Evolutionary conservation across 2,797 vertebrate genomes (phyloP), one percentile per base, ranked within the genome.

Genomic region (Polyboroides typus): DNA sequence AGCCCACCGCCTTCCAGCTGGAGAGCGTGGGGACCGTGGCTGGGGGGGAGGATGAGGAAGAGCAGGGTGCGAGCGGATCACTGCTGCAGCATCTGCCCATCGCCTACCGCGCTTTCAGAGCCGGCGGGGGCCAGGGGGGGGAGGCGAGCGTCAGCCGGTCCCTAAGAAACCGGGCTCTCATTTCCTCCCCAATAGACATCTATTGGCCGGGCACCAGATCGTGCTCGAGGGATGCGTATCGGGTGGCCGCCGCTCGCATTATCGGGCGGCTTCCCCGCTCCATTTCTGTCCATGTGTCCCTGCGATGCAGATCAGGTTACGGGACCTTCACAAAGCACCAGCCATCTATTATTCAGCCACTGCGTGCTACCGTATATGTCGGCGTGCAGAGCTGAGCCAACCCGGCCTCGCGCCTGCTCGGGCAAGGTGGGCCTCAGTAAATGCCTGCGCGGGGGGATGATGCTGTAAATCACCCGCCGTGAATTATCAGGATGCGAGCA

Each of bases 321-420:
- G 9, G 86, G 80, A 76, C 91, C 95, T 82, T 74, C 95, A 95
- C 97, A 97, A 97, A 96, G 96, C 75, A 19, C 86, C 89, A 29
- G 63, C 48, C 97, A 97, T 97, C 91, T 81, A 97, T 98, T 97
- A 98, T 98, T 98, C 94, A 97, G 89, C 90, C 27, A 12, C 52
- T 8, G 64, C 15, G 38, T n/a, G 85, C 95, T 87, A 75, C 93
- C 23, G 80, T 92, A 74, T 80, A 86, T 59, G 89, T 50, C 11
- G 76, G 95, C 33, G 42, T 20, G 93, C 11, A n/a, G 95, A 70
- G 89, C 86, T 4, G 81, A 86, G 63, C 82, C 5, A 20, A 25
- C 3, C n/a, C 31, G 5, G 55, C 76, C 62, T 71, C 11, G 6
- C 3, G 15, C 80, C 63, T 10, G 60, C 66, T 10, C 3, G 42